These are phyloP conservation scores for Pheosia tremula DNA, from an alignment of 2,888 invertebrate genomes.

Conservation along the genomic window DNA sequence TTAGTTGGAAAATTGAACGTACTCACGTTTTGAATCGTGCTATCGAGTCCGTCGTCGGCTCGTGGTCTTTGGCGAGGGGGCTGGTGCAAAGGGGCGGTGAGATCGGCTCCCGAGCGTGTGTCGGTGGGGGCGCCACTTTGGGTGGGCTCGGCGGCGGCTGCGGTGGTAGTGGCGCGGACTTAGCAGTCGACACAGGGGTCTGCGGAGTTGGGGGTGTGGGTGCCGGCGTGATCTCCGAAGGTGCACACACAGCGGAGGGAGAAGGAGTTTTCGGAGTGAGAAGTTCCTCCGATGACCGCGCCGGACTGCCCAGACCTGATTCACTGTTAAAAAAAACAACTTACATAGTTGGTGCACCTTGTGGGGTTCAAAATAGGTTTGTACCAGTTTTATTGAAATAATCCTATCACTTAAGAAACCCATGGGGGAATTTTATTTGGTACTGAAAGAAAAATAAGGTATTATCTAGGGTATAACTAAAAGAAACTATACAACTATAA, in stretches of 20 bases:
- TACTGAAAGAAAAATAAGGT: no score
- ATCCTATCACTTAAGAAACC: no score
- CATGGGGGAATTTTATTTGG: no score
- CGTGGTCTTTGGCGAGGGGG: slow-evolving; percentile 67
- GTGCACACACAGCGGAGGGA: slow-evolving; percentile 44
- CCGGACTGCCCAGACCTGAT: slow-evolving; percentile 76
- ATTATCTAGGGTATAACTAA: no score
- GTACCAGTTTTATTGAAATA: no score
- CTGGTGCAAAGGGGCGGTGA: slow-evolving; percentile 77
- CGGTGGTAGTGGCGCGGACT: slow-evolving; percentile 18
- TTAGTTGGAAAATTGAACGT: slow-evolving; percentile 21
- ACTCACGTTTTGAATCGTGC: slow-evolving; percentile 80
- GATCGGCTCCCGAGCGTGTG: slow-evolving; percentile 50
- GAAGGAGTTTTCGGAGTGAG: slow-evolving; percentile 72
- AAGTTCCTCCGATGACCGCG: slow-evolving; percentile 71
- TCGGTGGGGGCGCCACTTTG: slow-evolving; percentile 28
- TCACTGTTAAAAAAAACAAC: slow-evolving; percentile 56
- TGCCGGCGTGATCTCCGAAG: slow-evolving; percentile 28
- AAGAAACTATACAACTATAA: no score
- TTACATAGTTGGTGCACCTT: not conserved
- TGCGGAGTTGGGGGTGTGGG: slow-evolving; percentile 24
- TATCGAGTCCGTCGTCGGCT: slow-evolving; percentile 71
- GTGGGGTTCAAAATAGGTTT: not conserved
- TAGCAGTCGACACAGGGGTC: slow-evolving; percentile 3
- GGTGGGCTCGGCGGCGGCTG: slow-evolving; percentile 46